These are phyloP conservation scores for Poecilia wingei DNA, from an alignment of 2,797 vertebrate genomes.

Conservation along the genomic window DNA sequence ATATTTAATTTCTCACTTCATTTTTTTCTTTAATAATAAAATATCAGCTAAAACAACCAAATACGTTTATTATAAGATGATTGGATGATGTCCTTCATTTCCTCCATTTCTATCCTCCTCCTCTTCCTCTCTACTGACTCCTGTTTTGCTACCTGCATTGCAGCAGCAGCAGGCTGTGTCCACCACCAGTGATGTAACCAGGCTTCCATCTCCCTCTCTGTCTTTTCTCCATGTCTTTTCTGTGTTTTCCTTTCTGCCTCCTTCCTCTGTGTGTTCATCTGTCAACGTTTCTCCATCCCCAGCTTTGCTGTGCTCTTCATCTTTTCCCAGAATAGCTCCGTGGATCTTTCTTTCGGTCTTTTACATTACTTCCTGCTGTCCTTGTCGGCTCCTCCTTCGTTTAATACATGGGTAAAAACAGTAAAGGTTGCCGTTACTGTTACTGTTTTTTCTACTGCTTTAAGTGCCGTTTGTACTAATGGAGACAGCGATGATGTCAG, in stretches of 20 bases:
- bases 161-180: slow-evolving; percentile 52
- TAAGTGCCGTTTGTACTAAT: background rate
- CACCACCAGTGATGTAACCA: slow-evolving; percentile 59
- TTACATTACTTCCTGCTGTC: slow-evolving; percentile 6
- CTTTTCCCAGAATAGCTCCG: slow-evolving; percentile 1
- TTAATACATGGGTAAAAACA: slow-evolving; percentile 3
- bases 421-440: background rate
- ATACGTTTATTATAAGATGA: background rate
- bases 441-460: background rate
- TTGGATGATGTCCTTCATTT: background rate
- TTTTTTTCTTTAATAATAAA: background rate
- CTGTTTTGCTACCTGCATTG: slow-evolving; percentile 59
- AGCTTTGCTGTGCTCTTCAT: background rate
- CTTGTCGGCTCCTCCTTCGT: slow-evolving; percentile 21
- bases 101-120: background rate
- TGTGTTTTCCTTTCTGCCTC: background rate
- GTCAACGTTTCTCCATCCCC: background rate
- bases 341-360: background rate
- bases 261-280: background rate
- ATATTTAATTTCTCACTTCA: background rate
- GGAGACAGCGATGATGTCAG: background rate
- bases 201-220: slow-evolving; percentile 15
- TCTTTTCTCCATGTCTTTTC: background rate
- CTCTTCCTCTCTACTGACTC: slow-evolving; percentile 11
- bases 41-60: background rate